A percentile compares a stretch with the other conserved stretches of the same genome.
phyloP scores from a whole-genome alignment of 2,113 vertebrate species.

The Macrotus californicus region DNA sequence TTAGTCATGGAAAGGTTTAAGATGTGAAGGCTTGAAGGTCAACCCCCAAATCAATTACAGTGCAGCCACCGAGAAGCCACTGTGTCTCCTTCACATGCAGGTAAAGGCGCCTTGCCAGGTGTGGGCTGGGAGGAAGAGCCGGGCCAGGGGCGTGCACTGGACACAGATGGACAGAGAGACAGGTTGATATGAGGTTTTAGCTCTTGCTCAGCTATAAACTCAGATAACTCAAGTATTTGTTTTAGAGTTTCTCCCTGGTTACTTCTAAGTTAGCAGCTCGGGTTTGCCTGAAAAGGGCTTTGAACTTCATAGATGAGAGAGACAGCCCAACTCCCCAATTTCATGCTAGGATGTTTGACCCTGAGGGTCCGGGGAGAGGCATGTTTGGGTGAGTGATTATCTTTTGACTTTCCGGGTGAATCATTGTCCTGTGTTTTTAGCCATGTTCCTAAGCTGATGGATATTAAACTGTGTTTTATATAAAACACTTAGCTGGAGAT shows the following conservation, averaged over 20 bases:
- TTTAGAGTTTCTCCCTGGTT: neutral
- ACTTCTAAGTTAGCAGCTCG: neutral
- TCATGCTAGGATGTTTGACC: neutral
- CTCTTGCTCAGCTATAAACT: neutral
- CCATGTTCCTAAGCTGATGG: neutral
- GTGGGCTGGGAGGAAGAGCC: no score
- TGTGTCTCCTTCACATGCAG: rapidly evolving
- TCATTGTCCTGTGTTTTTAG: neutral
- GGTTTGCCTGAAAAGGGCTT: neutral
- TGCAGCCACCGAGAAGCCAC: neutral
- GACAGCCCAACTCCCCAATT: neutral
- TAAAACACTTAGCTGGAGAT: neutral
- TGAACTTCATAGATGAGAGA: neutral
- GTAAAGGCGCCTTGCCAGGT: neutral
- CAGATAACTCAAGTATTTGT: neutral
- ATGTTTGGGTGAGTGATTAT: neutral
- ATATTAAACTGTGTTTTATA: neutral
- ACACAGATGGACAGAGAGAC: neutral
- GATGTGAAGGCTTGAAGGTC: neutral
- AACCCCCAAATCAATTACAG: neutral
- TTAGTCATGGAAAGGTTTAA: conserved; percentile 23
- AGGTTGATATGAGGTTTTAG: neutral
- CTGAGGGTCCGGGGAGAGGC: neutral
- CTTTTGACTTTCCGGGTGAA: neutral
- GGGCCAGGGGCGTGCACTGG: rapidly evolving